Conservation (phyloP, 2,797 vertebrate genomes). For the Sciaenops ocellatus region DNA sequence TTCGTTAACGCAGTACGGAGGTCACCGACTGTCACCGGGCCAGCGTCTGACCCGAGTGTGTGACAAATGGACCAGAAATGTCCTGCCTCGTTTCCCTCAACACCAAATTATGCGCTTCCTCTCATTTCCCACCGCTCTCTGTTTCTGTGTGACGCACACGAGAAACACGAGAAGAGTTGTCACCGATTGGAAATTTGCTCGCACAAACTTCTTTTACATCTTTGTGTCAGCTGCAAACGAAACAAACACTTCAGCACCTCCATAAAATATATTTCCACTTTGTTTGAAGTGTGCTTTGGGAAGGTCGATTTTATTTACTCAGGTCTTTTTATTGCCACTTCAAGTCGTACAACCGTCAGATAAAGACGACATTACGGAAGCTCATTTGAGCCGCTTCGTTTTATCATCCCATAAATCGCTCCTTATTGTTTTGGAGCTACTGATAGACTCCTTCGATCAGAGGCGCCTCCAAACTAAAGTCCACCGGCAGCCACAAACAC, state of each 20-base stretch:
- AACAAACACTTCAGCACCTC: neutral
- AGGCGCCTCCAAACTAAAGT: conserved; percentile 43
- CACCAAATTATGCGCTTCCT: neutral
- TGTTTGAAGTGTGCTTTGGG: conserved; percentile 5
- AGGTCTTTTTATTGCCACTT: too few relatives aligned
- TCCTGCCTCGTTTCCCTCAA: neutral
- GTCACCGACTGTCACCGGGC: neutral
- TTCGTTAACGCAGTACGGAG: too few relatives aligned
- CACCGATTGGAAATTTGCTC: neutral
- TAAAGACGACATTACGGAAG: neutral
- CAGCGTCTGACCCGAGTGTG: neutral
- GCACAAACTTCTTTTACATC: neutral
- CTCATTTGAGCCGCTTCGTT: conserved; percentile 13
- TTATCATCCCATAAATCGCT: conserved; percentile 7
- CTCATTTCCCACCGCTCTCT: neutral
- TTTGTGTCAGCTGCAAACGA: neutral
- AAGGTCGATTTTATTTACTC: too few relatives aligned
- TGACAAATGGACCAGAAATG: neutral
- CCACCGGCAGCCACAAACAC: conserved; percentile 19
- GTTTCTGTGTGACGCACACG: neutral
- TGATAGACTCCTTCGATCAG: conserved; percentile 22
- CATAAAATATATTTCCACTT: conserved; percentile 14
- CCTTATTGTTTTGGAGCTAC: conserved; percentile 19
- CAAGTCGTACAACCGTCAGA: too few relatives aligned
- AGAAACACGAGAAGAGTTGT: neutral